A percentile compares a stretch with the other conserved stretches of the same genome.
Evolutionary conservation across 2,888 invertebrate species (phyloP).

Genomic region (Pheosia gnoma): DNA sequence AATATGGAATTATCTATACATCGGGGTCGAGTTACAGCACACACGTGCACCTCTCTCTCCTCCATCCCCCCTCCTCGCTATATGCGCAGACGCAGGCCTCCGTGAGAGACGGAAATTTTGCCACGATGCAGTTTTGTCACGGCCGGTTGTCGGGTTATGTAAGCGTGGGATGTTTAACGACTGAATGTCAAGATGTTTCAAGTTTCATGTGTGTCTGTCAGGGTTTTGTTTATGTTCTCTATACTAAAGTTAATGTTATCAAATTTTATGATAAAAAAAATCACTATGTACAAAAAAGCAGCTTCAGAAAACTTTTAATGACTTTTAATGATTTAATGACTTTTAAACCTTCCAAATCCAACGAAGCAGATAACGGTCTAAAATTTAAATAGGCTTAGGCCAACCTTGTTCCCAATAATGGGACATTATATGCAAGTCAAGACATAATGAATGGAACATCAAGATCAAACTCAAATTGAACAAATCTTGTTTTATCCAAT

Average conservation of each 20-base stretch:
- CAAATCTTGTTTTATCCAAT: too few species aligned
- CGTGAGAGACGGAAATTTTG: slow-evolving; percentile 39
- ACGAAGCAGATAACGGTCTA: too few species aligned
- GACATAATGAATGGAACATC: too few species aligned
- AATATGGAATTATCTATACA: slow-evolving; percentile 63
- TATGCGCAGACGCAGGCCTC: slow-evolving; percentile 35
- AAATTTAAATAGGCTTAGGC: too few species aligned
- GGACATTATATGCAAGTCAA: too few species aligned
- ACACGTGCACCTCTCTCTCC: slow-evolving; percentile 54
- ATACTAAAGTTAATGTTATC: background rate
- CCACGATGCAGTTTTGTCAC: slow-evolving; percentile 43
- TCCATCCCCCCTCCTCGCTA: slow-evolving; percentile 25
- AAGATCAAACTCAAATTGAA: too few species aligned
- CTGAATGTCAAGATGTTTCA: slow-evolving; percentile 43
- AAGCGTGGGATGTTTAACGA: slow-evolving; percentile 19
- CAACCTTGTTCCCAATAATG: too few species aligned
- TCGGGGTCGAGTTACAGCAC: slow-evolving; percentile 60
- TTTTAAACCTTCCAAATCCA: too few species aligned
- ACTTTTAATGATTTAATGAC: too few species aligned
- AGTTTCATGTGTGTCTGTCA: slow-evolving; percentile 5
- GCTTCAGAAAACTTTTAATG: too few species aligned
- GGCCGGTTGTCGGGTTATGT: slow-evolving; percentile 30
- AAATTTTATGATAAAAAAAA: too few species aligned
- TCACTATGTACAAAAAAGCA: too few species aligned
- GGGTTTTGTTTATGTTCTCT: slow-evolving; percentile 1